Base-by-base conservation (phyloP, 2,888 invertebrate genomes). In the Lamellibrachia columna region DNA sequence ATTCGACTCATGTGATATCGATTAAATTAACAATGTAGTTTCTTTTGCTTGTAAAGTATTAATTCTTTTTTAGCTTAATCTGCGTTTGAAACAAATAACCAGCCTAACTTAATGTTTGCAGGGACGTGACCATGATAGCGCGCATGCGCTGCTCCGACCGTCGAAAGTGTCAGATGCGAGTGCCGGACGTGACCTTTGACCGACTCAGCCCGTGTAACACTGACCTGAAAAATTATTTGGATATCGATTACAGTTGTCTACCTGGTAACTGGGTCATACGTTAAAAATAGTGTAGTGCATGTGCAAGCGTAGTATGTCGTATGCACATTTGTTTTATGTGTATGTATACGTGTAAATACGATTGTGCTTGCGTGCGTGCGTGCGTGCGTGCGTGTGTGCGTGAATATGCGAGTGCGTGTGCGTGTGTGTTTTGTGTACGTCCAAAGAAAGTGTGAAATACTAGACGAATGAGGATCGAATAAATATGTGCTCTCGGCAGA, bases 211-310 rank as follows among this genome's bases (percentile, higher is more conserved):
- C 93, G 2, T 93, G 93, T 75, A 93, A 93, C 40, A 90, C 91
- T 40, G 93, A 93, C 90, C 93, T 93, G 53, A 93, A 91, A 60
- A 93, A 93, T 7, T 93, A 93, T 55, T 91, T 93, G 40, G 93
- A 93, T 90, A 92, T 93, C 11, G 55, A 90, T 15, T 92, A 92
- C 75, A 90, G 75, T 22, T 93, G 93, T 90, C 92, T 92, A n/a
- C 75, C 91, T 91, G 93, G 93, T 93, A 7, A n/a, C 22, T 15
- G 55, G 7, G 9, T 55, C 9, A 55, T 55, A 55, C 3, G 9
- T 55, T 55, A 55, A 55, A 9, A 55, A 9, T 55, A 9, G 55
- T 55, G 3, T 55, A 55, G 28, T 28, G 28, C 28, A 28, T 28
- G 28, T 28, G 28, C 28, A 28, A 58, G 15, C 58, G 15, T 58